These are phyloP conservation scores for Gracilinanus agilis DNA, from an alignment of 2,113 vertebrate genomes.

Conservation along the genomic window DNA sequence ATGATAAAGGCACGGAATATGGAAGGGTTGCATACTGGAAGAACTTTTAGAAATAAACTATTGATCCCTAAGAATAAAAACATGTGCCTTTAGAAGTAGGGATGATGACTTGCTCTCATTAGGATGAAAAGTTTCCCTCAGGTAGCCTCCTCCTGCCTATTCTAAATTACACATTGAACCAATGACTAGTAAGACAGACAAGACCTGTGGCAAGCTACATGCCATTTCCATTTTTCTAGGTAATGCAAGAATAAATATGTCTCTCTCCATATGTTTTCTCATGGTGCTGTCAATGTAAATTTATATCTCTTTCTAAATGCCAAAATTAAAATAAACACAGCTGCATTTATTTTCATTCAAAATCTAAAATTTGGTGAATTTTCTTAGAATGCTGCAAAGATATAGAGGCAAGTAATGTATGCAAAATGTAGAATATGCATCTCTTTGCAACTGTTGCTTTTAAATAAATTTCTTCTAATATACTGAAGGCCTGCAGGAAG, in stretches of 20 bases:
- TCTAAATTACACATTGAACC: not conserved
- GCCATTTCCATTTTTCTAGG: not conserved
- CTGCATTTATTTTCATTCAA: conserved; percentile 70
- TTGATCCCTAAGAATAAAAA: not conserved
- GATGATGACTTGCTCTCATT: not conserved
- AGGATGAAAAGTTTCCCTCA: not conserved
- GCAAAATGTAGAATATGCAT: conserved; percentile 31
- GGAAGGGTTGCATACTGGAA: not conserved
- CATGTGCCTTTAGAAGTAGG: not conserved
- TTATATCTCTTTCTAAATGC: conserved; percentile 61
- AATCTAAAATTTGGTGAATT: conserved; percentile 45
- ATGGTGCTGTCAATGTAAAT: conserved; percentile 57
- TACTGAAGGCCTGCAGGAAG: conserved; percentile 45
- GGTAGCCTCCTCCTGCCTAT: rapidly evolving
- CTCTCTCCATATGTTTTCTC: conserved; percentile 29
- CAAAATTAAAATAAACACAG: conserved; percentile 72
- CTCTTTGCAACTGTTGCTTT: conserved; percentile 24
- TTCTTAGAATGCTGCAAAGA: conserved; percentile 16
- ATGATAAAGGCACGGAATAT: not conserved
- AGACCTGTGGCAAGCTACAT: not conserved
- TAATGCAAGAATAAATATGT: not conserved
- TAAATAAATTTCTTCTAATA: conserved; percentile 38
- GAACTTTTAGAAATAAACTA: not conserved
- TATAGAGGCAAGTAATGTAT: conserved; percentile 1
- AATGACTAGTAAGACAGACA: too few relatives aligned